phyloP scores from a whole-genome alignment of 2,113 vertebrate species.

The Plotosus lineatus region DNA sequence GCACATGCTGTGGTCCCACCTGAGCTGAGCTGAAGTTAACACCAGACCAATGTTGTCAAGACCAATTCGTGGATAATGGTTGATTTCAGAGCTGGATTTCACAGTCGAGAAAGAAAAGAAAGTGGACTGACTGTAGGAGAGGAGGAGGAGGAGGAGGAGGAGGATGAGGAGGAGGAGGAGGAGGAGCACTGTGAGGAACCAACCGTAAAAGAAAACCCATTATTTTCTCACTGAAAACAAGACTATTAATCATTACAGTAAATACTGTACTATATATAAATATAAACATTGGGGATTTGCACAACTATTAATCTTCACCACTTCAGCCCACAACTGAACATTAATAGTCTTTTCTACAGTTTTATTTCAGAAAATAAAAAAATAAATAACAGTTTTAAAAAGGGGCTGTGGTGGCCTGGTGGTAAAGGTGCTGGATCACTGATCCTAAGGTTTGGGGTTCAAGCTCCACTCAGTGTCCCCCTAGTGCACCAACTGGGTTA shows the following conservation, averaged over 20 bases:
- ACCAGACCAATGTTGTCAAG: background rate
- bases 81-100: background rate
- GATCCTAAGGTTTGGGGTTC: no score
- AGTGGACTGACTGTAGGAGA: no score
- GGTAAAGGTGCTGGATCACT: no score
- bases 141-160: no score
- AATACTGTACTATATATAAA: background rate
- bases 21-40: background rate
- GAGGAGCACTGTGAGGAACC: background rate
- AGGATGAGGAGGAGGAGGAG: no score
- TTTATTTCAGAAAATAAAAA: no score
- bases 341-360: background rate
- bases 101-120: no score
- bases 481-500: no score
- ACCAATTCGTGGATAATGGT: background rate
- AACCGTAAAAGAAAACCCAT: background rate
- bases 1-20: background rate
- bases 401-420: no score
- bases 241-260: background rate
- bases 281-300: no score
- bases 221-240: background rate
- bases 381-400: no score
- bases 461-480: no score
- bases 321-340: background rate
- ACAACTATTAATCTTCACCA: background rate